A percentile compares a stretch with the other conserved stretches of the same genome.
phyloP scores from a whole-genome alignment of 2,888 invertebrate genomes.

The Stenolophus ochropezus region DNA sequence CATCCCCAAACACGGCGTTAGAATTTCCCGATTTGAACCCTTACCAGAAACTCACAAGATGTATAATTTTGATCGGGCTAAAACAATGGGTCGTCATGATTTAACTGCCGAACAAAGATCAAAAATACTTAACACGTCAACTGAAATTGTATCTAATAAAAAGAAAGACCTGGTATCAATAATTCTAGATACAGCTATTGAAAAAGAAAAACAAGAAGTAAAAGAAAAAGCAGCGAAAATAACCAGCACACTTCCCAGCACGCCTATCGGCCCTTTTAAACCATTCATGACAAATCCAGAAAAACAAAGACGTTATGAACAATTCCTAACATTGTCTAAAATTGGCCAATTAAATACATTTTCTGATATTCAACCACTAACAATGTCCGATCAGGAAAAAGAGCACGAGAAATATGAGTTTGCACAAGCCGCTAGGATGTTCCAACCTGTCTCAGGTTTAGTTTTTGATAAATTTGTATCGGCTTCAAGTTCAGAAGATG shows the following conservation, averaged over 20 bases:
- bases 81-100: constrained; percentile 77
- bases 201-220: constrained; percentile 67
- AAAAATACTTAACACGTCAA: constrained; percentile 72
- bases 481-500: constrained; percentile 74
- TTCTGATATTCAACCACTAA: constrained; percentile 71
- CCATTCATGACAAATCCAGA: constrained; percentile 83
- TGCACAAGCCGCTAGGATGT: constrained; percentile 83
- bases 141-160: constrained; percentile 12
- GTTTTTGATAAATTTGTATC: constrained; percentile 77
- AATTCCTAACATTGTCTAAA: constrained; percentile 76
- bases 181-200: constrained; percentile 59
- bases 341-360: constrained; percentile 74
- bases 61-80: constrained; percentile 66
- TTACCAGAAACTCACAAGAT: constrained; percentile 66
- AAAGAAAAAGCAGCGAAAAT: constrained; percentile 66
- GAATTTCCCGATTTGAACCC: constrained; percentile 76
- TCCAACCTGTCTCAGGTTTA: constrained; percentile 76
- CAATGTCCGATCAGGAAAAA: constrained; percentile 87
- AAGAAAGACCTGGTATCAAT: constrained; percentile 4
- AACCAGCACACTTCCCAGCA: constrained; percentile 49
- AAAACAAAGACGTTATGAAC: constrained; percentile 86
- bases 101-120: constrained; percentile 80
- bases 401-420: constrained; percentile 88
- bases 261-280: constrained; percentile 72
- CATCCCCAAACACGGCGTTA: constrained; percentile 75